These are phyloP conservation scores for Pocota personata DNA, from an alignment of 2,888 invertebrate genomes.

Conservation along the genomic window DNA sequence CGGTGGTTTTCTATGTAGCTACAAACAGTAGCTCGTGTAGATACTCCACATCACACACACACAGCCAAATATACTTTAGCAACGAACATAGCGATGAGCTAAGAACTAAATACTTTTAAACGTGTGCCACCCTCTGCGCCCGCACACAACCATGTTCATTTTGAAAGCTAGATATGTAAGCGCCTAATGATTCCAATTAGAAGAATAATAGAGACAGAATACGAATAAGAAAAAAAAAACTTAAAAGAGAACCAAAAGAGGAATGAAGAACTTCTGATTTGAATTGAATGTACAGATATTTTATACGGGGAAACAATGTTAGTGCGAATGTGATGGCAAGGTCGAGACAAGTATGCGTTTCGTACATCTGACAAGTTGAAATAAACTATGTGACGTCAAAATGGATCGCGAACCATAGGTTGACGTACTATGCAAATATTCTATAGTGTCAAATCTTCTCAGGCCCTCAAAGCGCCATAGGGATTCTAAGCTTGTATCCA, in stretches of 20 bases:
- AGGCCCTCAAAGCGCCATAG: no score
- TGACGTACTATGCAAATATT: slow-evolving; percentile 13
- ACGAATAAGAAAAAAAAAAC: not conserved
- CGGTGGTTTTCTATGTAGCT: not conserved
- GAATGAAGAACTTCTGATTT: slow-evolving; percentile 16
- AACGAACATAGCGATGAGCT: slow-evolving; percentile 54
- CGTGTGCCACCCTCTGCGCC: slow-evolving; percentile 1
- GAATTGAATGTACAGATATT: slow-evolving; percentile 30
- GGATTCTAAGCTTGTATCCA: no score
- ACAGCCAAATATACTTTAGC: not conserved
- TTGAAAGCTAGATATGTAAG: slow-evolving; percentile 34
- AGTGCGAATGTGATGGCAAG: slow-evolving; percentile 69
- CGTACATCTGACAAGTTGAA: slow-evolving; percentile 41
- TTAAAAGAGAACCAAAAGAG: not conserved
- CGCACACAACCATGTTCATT: not conserved
- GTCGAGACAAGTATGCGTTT: slow-evolving; percentile 68
- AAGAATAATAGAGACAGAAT: slow-evolving; percentile 43
- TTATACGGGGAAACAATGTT: slow-evolving; percentile 35
- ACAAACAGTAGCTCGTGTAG: not conserved
- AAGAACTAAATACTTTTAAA: slow-evolving; percentile 47
- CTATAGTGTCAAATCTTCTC: no score
- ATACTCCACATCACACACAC: not conserved
- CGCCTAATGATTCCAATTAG: slow-evolving; percentile 54
- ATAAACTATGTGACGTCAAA: slow-evolving; percentile 17
- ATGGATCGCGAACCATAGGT: slow-evolving; percentile 40